A percentile compares a stretch with the other conserved stretches of the same genome.
These are phyloP conservation scores for Apeira syringaria DNA, from an alignment of 2,888 invertebrate species.

Conservation along the genomic window DNA sequence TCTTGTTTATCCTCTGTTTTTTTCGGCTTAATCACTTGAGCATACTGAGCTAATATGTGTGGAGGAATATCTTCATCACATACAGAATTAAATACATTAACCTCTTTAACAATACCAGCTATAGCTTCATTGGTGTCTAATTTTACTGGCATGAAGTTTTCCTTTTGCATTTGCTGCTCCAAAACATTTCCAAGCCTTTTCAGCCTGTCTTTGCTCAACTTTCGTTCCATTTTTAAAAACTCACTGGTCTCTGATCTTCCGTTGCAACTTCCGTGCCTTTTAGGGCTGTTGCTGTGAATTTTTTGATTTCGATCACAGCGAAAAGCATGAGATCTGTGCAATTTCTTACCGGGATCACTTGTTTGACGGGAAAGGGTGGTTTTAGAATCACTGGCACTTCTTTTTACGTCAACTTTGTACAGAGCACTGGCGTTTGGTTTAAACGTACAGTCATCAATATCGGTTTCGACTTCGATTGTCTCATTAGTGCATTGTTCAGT, in stretches of 20 bases:
- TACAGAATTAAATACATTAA: conserved; percentile 46
- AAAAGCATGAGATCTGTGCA: conserved; percentile 85
- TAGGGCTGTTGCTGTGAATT: conserved; percentile 40
- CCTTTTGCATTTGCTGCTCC: conserved; percentile 73
- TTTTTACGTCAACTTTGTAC: conserved; percentile 62
- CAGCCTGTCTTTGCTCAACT: conserved; percentile 65
- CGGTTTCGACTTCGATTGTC: conserved; percentile 38
- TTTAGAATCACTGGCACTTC: conserved; percentile 54
- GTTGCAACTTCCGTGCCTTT: conserved; percentile 67
- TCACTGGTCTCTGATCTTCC: conserved; percentile 60
- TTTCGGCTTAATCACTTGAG: conserved; percentile 69
- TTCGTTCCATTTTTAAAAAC: conserved; percentile 62
- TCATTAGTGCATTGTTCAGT: conserved; percentile 20
- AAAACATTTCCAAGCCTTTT: conserved; percentile 67
- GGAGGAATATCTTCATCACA: conserved; percentile 69
- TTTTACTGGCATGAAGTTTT: conserved; percentile 52
- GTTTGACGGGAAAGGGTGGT: conserved; percentile 64
- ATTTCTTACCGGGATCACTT: conserved; percentile 80
- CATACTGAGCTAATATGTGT: conserved; percentile 75
- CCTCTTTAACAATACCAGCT: conserved; percentile 37
- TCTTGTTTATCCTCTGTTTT: conserved; percentile 60
- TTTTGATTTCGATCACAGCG: conserved; percentile 78
- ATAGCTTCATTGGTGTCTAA: conserved; percentile 15
- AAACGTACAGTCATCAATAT: conserved; percentile 40
- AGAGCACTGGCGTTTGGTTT: conserved; percentile 69